These are phyloP conservation scores for Plebejus melissa DNA, from an alignment of 2,888 invertebrate genomes.

Conservation along the genomic window DNA sequence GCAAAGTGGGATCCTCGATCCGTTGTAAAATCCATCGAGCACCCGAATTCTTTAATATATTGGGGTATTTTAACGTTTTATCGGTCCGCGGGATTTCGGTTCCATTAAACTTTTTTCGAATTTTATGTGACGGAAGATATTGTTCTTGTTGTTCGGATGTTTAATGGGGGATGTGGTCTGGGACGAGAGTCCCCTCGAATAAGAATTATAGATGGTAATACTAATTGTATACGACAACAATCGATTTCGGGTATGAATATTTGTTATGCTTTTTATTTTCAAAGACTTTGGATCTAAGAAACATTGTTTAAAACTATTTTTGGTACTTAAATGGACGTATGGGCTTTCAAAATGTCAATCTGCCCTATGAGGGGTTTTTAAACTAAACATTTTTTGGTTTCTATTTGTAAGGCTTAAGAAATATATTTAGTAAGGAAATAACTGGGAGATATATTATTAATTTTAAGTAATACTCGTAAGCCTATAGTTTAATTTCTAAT, in stretches of 20 bases:
- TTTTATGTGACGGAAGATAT: conserved; percentile 75
- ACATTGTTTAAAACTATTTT: too few relatives aligned
- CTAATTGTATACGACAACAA: conserved; percentile 40
- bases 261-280: conserved; percentile 12
- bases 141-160: conserved; percentile 52
- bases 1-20: conserved; percentile 52
- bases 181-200: conserved; percentile 31
- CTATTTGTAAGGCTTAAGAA: too few relatives aligned
- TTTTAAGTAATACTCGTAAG: too few relatives aligned
- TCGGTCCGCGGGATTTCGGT: conserved; percentile 63
- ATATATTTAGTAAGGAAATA: too few relatives aligned
- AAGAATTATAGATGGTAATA: conserved; percentile 39
- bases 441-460: too few relatives aligned
- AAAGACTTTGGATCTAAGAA: not conserved
- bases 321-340: too few relatives aligned
- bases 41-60: conserved; percentile 65
- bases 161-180: conserved; percentile 39
- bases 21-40: conserved; percentile 62
- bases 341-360: too few relatives aligned
- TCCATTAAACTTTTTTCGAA: conserved; percentile 71
- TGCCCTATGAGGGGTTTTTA: too few relatives aligned
- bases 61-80: conserved; percentile 68
- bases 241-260: conserved; percentile 28
- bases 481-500: too few relatives aligned
- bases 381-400: too few relatives aligned